Evolutionary conservation across 2,113 vertebrate genomes (phyloP), one percentile per base, ranked within the genome.

Genomic region (Anoplopoma fimbria): DNA sequence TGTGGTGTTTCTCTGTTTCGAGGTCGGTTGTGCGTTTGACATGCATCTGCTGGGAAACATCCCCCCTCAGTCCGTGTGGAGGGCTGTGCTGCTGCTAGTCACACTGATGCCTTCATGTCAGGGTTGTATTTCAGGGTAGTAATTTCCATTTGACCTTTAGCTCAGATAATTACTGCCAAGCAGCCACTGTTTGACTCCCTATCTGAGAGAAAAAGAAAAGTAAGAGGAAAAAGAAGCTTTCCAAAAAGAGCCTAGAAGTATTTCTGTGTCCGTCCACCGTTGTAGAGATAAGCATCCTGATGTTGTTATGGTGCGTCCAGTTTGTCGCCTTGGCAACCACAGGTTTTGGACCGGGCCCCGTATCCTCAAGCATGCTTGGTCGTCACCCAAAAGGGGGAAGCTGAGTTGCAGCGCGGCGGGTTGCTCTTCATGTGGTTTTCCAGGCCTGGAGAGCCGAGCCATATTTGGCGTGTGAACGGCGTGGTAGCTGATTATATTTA

Each of bases 401-500:
- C 10, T 23, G 77, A 47, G 61, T 36, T 68, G 69, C 64, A 23
- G 58, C 0, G 27, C 1, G 31, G 31, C 15, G 42, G 42, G 70
- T 81, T 29, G 72, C 75, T 81, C 15, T 65, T 80, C 76, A 78
- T 83, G 49, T 82, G 87, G 88, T 34, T 61, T 47, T 55, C 53
- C 72, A n/a, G 79, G 58, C 63, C 45, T 0, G 36, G 75, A 6
- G 73, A 77, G 69, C 21, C 4, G 0, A 57, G 79, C 88, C 88
- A 75, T 89, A 58, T 87, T 87, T 84, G 87, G 91, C 29, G 78
- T 60, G 62, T 69, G 77, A 67, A 53, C 27, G 70, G 58, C 75
- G 49, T 45, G 73, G 86, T 7, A 55, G 80, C 61, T 51, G 82
- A 42, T 77, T 92, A 89, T 88, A 88, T 90, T 88, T 91, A 90